These are phyloP conservation scores for Sericinus montela DNA, from an alignment of 2,888 invertebrate species.

Conservation along the genomic window DNA sequence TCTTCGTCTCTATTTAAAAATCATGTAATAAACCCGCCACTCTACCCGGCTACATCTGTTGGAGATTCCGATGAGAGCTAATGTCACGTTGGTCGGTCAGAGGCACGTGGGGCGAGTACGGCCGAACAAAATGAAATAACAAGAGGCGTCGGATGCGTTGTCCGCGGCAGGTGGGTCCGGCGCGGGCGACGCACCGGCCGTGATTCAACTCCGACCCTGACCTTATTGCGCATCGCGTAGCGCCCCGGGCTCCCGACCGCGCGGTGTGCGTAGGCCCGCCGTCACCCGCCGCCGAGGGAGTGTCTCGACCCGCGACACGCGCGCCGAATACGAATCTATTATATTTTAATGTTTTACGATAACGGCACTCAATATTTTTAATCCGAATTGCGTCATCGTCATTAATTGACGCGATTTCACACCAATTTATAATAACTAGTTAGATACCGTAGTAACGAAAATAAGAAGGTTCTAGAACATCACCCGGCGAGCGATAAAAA, in stretches of 20 bases:
- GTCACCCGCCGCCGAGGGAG: neutral
- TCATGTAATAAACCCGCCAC: no score
- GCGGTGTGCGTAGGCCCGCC: neutral
- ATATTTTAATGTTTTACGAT: neutral
- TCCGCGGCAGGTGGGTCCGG: neutral
- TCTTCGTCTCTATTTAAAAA: no score
- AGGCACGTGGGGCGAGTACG: neutral
- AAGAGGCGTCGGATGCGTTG: neutral
- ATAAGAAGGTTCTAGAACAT: no score
- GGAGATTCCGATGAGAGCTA: neutral
- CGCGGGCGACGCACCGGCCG: neutral
- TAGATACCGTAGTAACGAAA: neutral
- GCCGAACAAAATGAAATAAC: neutral
- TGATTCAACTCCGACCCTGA: neutral
- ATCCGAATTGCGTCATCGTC: conserved; percentile 2
- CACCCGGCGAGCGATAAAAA: no score
- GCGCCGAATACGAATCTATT: neutral
- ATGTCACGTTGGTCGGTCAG: neutral
- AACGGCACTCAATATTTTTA: neutral
- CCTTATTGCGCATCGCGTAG: neutral
- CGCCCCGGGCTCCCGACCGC: neutral
- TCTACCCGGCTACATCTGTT: no score
- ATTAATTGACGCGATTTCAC: neutral
- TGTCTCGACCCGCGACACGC: neutral
- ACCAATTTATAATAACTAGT: neutral